Evolutionary conservation across 2,113 vertebrate species (phyloP).

Genomic region (Callopanchax toddi): DNA sequence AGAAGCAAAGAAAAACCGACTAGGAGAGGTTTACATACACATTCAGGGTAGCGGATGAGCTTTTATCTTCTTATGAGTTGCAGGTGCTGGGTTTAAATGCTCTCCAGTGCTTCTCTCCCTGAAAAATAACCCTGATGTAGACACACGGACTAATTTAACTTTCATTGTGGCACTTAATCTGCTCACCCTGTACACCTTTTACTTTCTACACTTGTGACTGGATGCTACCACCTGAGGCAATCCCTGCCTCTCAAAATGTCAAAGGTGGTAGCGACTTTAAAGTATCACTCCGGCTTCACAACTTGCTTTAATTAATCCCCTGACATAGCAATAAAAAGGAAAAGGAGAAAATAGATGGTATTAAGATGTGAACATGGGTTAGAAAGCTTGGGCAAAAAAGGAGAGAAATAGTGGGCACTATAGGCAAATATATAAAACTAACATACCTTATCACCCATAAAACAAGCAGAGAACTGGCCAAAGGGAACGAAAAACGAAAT

Average conservation of each 20-base stretch:
- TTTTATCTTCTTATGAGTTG: not conserved
- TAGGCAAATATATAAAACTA: not conserved
- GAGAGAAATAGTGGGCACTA: not conserved
- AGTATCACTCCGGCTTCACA: not conserved
- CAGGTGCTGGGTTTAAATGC: not conserved
- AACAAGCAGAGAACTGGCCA: not conserved
- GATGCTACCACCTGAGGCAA: not conserved
- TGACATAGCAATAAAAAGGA: not conserved
- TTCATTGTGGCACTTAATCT: slow-evolving; percentile 5
- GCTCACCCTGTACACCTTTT: not conserved
- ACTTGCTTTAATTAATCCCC: not conserved
- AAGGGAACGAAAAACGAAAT: not conserved
- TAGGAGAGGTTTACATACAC: not conserved
- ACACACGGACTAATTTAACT: not conserved
- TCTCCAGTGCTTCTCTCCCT: not conserved
- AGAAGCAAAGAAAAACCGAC: not conserved
- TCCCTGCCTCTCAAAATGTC: not conserved
- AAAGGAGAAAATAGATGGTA: not conserved
- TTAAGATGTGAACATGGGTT: not conserved
- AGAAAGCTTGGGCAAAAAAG: not conserved
- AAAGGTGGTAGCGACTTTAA: not conserved
- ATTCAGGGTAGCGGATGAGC: not conserved
- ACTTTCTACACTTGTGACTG: not conserved
- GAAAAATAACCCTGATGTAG: not conserved
- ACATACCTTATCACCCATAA: not conserved